Evolutionary conservation across 2,888 invertebrate species (phyloP).

Genomic region (Drosophila mercatorum): DNA sequence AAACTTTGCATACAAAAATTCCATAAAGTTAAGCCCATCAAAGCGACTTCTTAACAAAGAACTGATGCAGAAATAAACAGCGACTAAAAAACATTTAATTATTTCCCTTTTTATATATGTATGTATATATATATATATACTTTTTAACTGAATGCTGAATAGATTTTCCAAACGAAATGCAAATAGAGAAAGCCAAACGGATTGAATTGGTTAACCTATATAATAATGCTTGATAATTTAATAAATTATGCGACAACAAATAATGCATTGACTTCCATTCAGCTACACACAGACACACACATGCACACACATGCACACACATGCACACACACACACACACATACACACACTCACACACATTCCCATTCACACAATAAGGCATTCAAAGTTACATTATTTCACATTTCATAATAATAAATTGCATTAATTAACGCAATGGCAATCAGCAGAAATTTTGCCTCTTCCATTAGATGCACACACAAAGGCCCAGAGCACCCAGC

Average conservation of each 20-base stretch:
- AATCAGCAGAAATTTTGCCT: constrained; percentile 11
- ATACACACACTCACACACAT: neutral
- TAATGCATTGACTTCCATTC: constrained; percentile 10
- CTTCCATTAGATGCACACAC: constrained; percentile 9
- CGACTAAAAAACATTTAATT: neutral
- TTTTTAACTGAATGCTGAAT: neutral
- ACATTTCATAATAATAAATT: constrained; percentile 16
- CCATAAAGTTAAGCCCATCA: neutral
- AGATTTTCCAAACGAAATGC: neutral
- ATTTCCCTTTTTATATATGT: neutral
- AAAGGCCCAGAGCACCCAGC: neutral
- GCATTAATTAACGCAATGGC: constrained; percentile 19
- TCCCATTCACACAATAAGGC: neutral
- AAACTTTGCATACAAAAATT: neutral
- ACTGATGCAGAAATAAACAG: neutral
- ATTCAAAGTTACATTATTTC: constrained; percentile 16
- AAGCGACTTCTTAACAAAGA: neutral
- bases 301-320: neutral
- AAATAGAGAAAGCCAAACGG: constrained; percentile 9
- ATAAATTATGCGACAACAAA: constrained; percentile 14
- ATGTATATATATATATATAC: neutral
- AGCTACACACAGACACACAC: too few relatives aligned
- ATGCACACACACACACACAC: neutral
- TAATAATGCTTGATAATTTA: constrained; percentile 9
- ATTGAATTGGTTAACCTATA: constrained; percentile 12